Evolutionary conservation across 1,140 invertebrate genomes (phyloP).

Genomic region (Musca vetustissima): DNA sequence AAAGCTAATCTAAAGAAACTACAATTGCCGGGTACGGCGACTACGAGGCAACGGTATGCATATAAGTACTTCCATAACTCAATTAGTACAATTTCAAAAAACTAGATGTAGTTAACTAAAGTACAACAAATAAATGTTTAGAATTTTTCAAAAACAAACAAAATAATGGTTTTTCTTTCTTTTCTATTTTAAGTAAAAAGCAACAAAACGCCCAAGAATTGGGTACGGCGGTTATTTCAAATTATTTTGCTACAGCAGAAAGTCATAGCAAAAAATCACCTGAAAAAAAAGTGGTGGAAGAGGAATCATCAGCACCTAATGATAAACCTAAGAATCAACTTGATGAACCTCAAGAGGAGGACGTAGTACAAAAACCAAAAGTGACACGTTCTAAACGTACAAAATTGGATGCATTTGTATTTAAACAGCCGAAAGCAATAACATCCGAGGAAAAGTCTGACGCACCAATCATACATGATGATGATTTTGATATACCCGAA

Average conservation of each 20-base stretch:
- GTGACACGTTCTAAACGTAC: slow-evolving; percentile 28
- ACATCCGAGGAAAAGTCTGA: slow-evolving; percentile 5
- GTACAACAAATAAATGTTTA: slow-evolving; percentile 3
- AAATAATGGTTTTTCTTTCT: not conserved
- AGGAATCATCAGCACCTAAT: not conserved
- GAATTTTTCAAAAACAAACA: not conserved
- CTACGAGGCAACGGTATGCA: slow-evolving; percentile 22
- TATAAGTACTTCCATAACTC: not conserved
- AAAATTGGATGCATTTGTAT: slow-evolving; percentile 26
- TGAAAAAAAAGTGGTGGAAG: not conserved
- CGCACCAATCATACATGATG: not conserved
- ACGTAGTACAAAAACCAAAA: not conserved
- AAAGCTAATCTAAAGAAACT: slow-evolving; percentile 47
- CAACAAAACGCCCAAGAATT: not conserved
- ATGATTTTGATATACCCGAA: slow-evolving; percentile 33
- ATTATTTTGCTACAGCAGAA: slow-evolving; percentile 5
- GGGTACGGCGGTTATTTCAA: not conserved
- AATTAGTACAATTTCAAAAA: not conserved
- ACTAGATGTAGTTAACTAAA: not conserved
- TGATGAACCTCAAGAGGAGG: not conserved
- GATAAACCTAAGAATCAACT: not conserved
- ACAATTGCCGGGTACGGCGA: slow-evolving; percentile 36
- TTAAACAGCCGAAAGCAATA: slow-evolving; percentile 1
- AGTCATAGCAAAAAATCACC: not conserved
- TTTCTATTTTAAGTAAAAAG: slow-evolving; percentile 17